These are phyloP conservation scores for Leucopsar rothschildi DNA, from an alignment of 2,113 vertebrate genomes.

Conservation along the genomic window DNA sequence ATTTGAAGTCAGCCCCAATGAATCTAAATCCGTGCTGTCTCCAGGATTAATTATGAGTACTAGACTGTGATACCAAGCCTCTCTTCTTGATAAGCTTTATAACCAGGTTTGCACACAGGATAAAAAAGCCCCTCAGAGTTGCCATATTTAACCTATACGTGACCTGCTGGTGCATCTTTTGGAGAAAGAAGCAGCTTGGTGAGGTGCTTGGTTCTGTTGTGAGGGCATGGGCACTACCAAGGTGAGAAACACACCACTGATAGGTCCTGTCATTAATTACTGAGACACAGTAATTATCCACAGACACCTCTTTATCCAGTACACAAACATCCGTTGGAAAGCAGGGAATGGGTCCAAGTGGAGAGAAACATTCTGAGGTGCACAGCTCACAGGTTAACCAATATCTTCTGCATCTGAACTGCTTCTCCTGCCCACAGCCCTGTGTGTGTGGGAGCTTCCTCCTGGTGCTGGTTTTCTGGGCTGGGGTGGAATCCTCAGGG, in stretches of 20 bases:
- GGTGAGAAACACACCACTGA: background rate
- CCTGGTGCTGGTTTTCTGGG: background rate
- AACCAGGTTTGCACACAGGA: slow-evolving; percentile 69
- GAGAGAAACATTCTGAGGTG: accelerated
- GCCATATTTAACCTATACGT: background rate
- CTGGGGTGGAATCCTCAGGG: background rate
- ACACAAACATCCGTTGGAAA: background rate
- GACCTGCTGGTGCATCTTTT: background rate
- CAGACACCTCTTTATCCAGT: background rate
- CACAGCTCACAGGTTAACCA: background rate
- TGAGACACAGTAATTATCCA: background rate
- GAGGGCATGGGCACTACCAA: background rate
- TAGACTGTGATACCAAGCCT: slow-evolving; percentile 72
- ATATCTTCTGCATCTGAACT: background rate
- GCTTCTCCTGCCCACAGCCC: background rate
- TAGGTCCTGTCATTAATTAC: background rate
- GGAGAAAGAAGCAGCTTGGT: background rate
- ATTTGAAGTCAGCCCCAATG: slow-evolving; percentile 77
- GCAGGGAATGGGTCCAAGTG: background rate
- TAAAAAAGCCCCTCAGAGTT: slow-evolving; percentile 64
- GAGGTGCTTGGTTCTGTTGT: background rate
- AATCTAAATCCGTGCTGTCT: slow-evolving; percentile 75
- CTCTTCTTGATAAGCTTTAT: slow-evolving; percentile 72
- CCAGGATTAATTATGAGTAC: slow-evolving; percentile 78
- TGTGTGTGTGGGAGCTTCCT: background rate